These are phyloP conservation scores for Palythoa heliodiscus DNA, from an alignment of 92 coral and sea anemone species.

Conservation along the genomic window DNA sequence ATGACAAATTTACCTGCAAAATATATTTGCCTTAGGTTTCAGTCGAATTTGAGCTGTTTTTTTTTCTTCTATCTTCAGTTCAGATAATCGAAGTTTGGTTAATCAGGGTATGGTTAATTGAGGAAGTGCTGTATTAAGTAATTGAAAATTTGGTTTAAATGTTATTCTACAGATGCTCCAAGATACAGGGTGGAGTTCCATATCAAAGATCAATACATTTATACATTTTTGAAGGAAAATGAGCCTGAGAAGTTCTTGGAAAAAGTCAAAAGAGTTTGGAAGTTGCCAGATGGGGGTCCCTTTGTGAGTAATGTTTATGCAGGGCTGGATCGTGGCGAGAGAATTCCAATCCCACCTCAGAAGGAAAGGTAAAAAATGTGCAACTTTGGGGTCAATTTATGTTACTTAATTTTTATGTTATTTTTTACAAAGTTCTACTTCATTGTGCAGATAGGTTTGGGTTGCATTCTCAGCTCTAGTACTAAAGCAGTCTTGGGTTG, in stretches of 20 bases:
- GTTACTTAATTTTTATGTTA: too few species aligned
- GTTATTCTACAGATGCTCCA: slow-evolving; percentile 54
- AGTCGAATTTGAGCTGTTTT: too few species aligned
- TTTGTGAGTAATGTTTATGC: slow-evolving; percentile 73
- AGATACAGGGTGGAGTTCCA: slow-evolving; percentile 77
- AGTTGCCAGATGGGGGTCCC: slow-evolving; percentile 60
- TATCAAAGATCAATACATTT: slow-evolving; percentile 61
- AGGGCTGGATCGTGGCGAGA: slow-evolving; percentile 73
- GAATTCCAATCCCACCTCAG: slow-evolving; percentile 82
- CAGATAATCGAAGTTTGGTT: too few species aligned
- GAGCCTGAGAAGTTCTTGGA: slow-evolving; percentile 53
- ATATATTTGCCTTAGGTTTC: too few species aligned
- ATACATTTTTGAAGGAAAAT: slow-evolving; percentile 49
- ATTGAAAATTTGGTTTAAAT: background rate
- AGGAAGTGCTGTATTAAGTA: background rate
- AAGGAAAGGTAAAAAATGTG: slow-evolving; percentile 64
- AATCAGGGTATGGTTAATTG: too few species aligned
- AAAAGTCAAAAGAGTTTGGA: slow-evolving; percentile 61
- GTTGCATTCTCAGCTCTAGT: too few species aligned
- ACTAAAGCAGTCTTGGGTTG: too few species aligned
- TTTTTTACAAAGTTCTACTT: too few species aligned
- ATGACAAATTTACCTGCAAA: too few species aligned
- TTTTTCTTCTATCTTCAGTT: too few species aligned
- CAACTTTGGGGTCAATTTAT: too few species aligned
- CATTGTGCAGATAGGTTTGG: too few species aligned